Evolutionary conservation across 2,113 vertebrate genomes (phyloP).

Genomic region (Megaceryle torquata): DNA sequence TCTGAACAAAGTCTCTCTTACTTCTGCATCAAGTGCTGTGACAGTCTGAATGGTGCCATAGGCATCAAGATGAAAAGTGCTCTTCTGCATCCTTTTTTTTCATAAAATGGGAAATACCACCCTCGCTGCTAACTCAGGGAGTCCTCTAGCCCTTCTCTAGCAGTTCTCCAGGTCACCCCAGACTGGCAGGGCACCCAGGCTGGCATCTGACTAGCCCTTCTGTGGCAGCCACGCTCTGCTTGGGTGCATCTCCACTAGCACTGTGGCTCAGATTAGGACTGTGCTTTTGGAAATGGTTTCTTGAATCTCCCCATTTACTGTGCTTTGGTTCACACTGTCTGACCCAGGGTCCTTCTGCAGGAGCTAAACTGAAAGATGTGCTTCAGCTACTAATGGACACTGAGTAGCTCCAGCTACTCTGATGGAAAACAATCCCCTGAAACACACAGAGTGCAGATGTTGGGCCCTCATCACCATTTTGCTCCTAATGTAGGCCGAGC

Average conservation of each 20-base stretch:
- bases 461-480: neutral
- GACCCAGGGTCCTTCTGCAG: neutral
- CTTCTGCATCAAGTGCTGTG: constrained; percentile 10
- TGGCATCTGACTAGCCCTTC: neutral
- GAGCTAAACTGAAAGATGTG: neutral
- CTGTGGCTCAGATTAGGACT: neutral
- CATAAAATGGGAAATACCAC: neutral
- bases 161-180: neutral
- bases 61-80: constrained; percentile 3
- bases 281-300: neutral
- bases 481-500: neutral
- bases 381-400: neutral
- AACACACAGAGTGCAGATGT: neutral
- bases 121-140: neutral
- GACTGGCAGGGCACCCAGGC: neutral
- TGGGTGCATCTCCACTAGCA: neutral
- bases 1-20: neutral
- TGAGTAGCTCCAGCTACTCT: neutral
- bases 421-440: neutral
- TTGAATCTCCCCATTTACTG: neutral
- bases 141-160: neutral
- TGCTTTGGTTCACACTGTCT: neutral
- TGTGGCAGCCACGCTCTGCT: neutral
- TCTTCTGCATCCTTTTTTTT: neutral
- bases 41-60: neutral